Percentiles rank a stretch among this genome's conserved stretches.
These are phyloP conservation scores for Hyles vespertilio DNA, from an alignment of 1,140 invertebrate genomes.

Conservation along the genomic window DNA sequence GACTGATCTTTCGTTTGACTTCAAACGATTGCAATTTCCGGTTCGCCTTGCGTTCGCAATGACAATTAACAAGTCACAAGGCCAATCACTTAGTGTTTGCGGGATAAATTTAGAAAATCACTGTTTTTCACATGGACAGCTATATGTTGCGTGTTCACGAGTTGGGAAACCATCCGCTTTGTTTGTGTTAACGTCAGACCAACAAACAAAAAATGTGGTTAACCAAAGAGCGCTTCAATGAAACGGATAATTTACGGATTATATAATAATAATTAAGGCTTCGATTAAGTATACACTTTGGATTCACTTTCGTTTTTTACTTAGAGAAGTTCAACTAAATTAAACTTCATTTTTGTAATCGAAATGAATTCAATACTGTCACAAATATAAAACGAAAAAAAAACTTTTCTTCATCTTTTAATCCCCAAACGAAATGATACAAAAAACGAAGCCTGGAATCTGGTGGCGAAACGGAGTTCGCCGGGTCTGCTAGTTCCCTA, in stretches of 20 bases:
- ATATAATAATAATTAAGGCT: no score
- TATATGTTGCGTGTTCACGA: slow-evolving; percentile 40
- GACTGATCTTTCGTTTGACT: slow-evolving; percentile 17
- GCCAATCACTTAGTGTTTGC: slow-evolving; percentile 53
- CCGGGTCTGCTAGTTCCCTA: no score
- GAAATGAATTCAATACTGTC: no score
- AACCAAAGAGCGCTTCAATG: slow-evolving; percentile 38
- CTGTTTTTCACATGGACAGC: slow-evolving; percentile 32
- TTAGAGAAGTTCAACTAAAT: no score
- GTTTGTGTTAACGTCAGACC: slow-evolving; percentile 44
- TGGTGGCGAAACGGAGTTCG: no score
- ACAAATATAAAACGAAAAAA: no score
- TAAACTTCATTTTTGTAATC: no score
- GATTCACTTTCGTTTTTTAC: slow-evolving; percentile 18
- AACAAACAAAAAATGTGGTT: slow-evolving; percentile 51
- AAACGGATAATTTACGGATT: slow-evolving; percentile 19
- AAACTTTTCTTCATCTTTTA: no score
- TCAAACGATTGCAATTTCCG: slow-evolving; percentile 66
- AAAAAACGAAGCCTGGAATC: no score
- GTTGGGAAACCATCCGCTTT: slow-evolving; percentile 31
- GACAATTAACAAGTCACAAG: slow-evolving; percentile 76
- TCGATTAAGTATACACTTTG: slow-evolving; percentile 21
- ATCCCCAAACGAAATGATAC: no score
- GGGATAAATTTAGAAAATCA: slow-evolving; percentile 28
- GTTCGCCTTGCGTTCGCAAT: slow-evolving; percentile 72